A percentile compares a stretch with the other conserved stretches of the same genome.
Conservation (phyloP, 2,888 invertebrate species). For the Fragum sueziense region DNA sequence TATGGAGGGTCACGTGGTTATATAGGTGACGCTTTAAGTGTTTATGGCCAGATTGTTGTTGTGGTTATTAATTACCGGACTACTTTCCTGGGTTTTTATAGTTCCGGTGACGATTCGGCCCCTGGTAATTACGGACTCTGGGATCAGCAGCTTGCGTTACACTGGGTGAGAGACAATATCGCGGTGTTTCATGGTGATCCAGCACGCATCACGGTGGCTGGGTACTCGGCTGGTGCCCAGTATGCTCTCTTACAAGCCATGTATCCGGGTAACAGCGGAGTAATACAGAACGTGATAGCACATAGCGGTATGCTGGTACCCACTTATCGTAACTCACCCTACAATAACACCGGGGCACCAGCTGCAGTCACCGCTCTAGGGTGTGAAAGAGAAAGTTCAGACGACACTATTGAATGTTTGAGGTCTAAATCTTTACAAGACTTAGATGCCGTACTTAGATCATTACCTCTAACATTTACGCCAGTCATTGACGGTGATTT, state of each 20-base stretch:
- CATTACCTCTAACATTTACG: conserved; percentile 19
- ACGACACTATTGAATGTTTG: conserved; percentile 29
- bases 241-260: conserved; percentile 48
- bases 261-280: conserved; percentile 37
- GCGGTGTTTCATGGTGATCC: conserved; percentile 91
- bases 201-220: conserved; percentile 88
- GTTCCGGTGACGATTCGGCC: conserved; percentile 82
- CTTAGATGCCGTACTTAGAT: conserved; percentile 16
- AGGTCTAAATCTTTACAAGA: conserved; percentile 33
- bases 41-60: conserved; percentile 83
- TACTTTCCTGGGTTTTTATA: conserved; percentile 83
- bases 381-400: conserved; percentile 20
- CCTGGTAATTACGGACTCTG: conserved; percentile 83
- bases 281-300: conserved; percentile 44
- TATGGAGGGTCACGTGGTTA: conserved; percentile 75
- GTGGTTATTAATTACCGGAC: conserved; percentile 84
- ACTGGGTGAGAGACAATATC: conserved; percentile 87
- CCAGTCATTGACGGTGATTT: conserved; percentile 49
- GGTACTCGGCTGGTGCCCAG: conserved; percentile 87
- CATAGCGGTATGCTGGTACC: conserved; percentile 37
- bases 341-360: conserved; percentile 16
- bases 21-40: conserved; percentile 66
- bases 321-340: conserved; percentile 17
- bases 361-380: conserved; percentile 23
- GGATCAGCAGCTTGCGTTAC: conserved; percentile 82